phyloP scores from a whole-genome alignment of 2,113 vertebrate genomes.

The Cyanocitta stelleri region DNA sequence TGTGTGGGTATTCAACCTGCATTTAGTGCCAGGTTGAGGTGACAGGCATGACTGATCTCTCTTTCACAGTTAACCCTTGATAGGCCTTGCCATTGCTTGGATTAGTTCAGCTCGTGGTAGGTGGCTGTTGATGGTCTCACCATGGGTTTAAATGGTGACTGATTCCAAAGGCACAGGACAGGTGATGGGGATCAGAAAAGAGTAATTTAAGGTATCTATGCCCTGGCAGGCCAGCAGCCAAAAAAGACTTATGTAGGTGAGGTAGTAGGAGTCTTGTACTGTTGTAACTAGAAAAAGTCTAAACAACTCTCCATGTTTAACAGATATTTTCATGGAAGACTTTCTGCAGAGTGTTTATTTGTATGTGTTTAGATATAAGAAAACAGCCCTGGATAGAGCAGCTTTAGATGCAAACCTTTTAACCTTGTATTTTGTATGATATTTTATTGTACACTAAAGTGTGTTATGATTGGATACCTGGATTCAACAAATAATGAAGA shows the following conservation, averaged over 20 bases:
- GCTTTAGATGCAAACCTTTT: background rate
- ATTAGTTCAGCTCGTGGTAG: background rate
- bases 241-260: background rate
- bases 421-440: background rate
- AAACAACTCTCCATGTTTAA: fast-evolving
- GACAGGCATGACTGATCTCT: background rate
- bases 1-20: background rate
- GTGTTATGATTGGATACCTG: background rate
- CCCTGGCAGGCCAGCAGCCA: background rate
- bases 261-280: background rate
- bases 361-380: background rate
- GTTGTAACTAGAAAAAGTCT: background rate
- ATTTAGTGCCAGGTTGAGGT: background rate
- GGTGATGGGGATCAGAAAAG: background rate
- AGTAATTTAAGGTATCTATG: background rate
- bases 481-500: background rate
- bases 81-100: background rate
- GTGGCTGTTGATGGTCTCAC: background rate
- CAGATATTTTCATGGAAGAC: background rate
- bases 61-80: background rate
- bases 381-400: background rate
- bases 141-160: background rate
- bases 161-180: background rate
- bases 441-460: background rate
- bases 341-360: background rate